phyloP scores from a whole-genome alignment of 2,888 invertebrate genomes.

The Lochmaea crataegi region DNA sequence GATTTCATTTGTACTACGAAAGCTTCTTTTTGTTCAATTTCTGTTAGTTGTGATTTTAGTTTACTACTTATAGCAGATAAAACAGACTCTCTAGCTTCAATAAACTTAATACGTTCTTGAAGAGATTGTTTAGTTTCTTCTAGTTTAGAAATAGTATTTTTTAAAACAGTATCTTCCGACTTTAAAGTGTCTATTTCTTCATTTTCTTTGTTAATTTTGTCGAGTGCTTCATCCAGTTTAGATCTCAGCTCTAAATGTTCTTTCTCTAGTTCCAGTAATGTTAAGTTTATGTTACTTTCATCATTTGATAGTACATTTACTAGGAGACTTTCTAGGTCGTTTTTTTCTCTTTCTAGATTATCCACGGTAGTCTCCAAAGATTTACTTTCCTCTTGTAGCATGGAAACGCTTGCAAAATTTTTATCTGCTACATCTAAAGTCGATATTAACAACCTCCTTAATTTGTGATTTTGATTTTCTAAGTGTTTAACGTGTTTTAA shows the following conservation, averaged over 20 bases:
- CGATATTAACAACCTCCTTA: slow-evolving; percentile 45
- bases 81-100: slow-evolving; percentile 39
- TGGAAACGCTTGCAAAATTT: slow-evolving; percentile 34
- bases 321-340: slow-evolving; percentile 44
- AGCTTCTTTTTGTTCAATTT: slow-evolving; percentile 18
- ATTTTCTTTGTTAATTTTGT: slow-evolving; percentile 42
- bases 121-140: slow-evolving; percentile 41
- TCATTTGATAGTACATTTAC: slow-evolving; percentile 31
- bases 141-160: slow-evolving; percentile 40
- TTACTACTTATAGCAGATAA: slow-evolving; percentile 40
- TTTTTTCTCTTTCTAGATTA: slow-evolving; percentile 47
- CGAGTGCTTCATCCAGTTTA: slow-evolving; percentile 43
- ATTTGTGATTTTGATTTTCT: slow-evolving; percentile 50
- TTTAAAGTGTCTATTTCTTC: slow-evolving; percentile 39
- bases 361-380: slow-evolving; percentile 18
- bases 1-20: neutral
- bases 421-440: slow-evolving; percentile 47
- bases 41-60: slow-evolving; percentile 43
- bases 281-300: slow-evolving; percentile 25
- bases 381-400: slow-evolving; percentile 41
- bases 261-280: slow-evolving; percentile 34
- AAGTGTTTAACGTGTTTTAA: slow-evolving; percentile 48
- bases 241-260: slow-evolving; percentile 43
- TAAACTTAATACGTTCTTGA: slow-evolving; percentile 40
- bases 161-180: slow-evolving; percentile 43